These are phyloP conservation scores for Xenus cinereus DNA, from an alignment of 2,113 vertebrate genomes.

Conservation along the genomic window DNA sequence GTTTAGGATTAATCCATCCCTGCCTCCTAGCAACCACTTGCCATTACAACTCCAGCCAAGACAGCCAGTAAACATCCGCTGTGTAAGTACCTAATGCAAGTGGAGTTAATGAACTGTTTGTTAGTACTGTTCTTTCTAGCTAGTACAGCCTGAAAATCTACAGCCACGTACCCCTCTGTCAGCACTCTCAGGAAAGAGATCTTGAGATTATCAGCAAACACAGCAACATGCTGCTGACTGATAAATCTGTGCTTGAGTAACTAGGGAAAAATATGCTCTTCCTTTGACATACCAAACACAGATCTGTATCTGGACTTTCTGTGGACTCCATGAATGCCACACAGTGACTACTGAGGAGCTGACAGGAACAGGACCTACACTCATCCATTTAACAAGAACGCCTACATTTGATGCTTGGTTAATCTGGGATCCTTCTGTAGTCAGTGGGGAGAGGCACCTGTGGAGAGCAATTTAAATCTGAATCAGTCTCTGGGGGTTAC, in stretches of 20 bases:
- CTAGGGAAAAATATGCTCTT: neutral
- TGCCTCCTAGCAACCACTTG: conserved; percentile 23
- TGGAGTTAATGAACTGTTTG: conserved; percentile 27
- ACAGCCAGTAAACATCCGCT: conserved; percentile 32
- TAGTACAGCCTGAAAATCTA: neutral
- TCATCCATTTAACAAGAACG: neutral
- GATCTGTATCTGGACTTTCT: neutral
- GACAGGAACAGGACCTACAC: neutral
- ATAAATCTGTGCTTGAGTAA: neutral
- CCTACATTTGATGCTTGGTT: neutral
- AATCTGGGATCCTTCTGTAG: neutral
- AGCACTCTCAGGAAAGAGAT: neutral
- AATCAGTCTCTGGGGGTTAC: fast-evolving
- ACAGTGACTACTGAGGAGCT: neutral
- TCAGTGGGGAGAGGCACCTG: neutral
- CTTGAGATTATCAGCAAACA: conserved; percentile 22
- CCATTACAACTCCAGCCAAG: neutral
- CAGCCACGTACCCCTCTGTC: neutral
- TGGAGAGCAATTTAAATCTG: neutral
- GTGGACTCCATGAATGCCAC: neutral
- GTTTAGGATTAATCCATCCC: conserved; percentile 8
- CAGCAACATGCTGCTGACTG: neutral
- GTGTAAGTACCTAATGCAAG: conserved; percentile 16
- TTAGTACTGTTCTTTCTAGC: neutral
- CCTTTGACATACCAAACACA: neutral